Conservation (phyloP, 2,888 invertebrate species). For the Megaustenia siamemsis region DNA sequence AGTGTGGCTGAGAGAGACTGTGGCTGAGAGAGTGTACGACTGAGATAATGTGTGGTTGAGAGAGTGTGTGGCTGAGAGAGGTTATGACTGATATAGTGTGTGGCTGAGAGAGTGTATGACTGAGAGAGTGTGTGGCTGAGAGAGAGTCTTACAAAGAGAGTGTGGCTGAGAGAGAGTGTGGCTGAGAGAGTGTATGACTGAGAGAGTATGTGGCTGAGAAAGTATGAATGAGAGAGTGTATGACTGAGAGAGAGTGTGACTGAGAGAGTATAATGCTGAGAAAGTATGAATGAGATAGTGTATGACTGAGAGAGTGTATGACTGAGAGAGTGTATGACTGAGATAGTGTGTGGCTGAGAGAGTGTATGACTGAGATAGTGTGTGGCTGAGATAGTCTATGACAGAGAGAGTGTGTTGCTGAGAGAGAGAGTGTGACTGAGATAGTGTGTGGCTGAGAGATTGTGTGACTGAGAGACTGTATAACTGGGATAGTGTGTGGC, state of each 20-base stretch:
- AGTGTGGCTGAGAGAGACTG: background rate
- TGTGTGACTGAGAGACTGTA: background rate
- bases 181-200: background rate
- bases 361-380: background rate
- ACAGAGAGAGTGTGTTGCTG: background rate
- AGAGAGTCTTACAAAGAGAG: background rate
- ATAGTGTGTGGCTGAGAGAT: background rate
- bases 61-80: too few relatives aligned
- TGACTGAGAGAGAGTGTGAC: background rate
- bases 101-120: background rate
- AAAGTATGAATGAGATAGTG: background rate
- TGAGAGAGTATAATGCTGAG: background rate
- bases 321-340: background rate
- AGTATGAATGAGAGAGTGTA: background rate
- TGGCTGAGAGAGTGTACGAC: background rate
- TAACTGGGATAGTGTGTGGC: background rate
- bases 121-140: background rate
- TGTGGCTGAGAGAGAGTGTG: background rate
- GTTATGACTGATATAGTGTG: too few relatives aligned
- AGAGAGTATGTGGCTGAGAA: background rate
- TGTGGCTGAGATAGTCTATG: background rate
- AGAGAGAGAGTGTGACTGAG: background rate
- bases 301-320: too few relatives aligned
- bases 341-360: background rate
- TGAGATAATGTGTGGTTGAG: too few relatives aligned